Percentiles rank a stretch among this genome's conserved stretches.
phyloP scores from a whole-genome alignment of 2,888 invertebrate genomes.

The Agriotes lineatus region DNA sequence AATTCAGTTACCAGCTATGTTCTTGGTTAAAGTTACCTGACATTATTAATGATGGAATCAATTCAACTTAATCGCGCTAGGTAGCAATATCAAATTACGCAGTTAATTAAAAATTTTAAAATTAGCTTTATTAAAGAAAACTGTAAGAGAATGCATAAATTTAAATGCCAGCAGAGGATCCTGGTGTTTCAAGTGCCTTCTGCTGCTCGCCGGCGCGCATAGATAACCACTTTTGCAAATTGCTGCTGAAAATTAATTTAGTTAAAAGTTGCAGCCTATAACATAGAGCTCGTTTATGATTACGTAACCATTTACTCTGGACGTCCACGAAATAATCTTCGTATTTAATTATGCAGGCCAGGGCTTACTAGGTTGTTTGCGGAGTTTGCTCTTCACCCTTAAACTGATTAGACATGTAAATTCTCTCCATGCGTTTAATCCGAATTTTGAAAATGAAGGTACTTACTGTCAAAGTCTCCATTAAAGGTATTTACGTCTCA shows the following conservation, averaged over 20 bases:
- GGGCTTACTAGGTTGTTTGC: conserved; percentile 10
- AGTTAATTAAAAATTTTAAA: too few species aligned
- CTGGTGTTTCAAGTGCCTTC: neutral
- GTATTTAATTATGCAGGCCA: conserved; percentile 21
- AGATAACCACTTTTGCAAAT: conserved; percentile 11
- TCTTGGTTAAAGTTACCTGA: too few species aligned
- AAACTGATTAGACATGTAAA: conserved; percentile 20
- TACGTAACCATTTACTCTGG: conserved; percentile 5
- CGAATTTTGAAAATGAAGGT: neutral
- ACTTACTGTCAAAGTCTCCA: neutral
- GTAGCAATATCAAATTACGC: too few species aligned
- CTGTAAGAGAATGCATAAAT: neutral
- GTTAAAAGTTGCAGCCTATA: neutral
- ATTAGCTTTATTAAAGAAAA: too few species aligned
- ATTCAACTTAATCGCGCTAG: too few species aligned
- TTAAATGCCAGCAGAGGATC: neutral
- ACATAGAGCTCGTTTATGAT: conserved; percentile 5
- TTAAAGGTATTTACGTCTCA: neutral
- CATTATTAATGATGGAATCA: too few species aligned
- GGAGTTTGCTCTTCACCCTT: conserved; percentile 12
- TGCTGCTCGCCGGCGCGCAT: neutral
- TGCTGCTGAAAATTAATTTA: conserved; percentile 13
- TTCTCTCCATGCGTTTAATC: neutral
- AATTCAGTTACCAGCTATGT: too few species aligned
- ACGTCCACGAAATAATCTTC: conserved; percentile 9